Evolutionary conservation across 2,888 invertebrate genomes (phyloP), one percentile per base, ranked within the genome.

Genomic region (Chromoteleia sp.): DNA sequence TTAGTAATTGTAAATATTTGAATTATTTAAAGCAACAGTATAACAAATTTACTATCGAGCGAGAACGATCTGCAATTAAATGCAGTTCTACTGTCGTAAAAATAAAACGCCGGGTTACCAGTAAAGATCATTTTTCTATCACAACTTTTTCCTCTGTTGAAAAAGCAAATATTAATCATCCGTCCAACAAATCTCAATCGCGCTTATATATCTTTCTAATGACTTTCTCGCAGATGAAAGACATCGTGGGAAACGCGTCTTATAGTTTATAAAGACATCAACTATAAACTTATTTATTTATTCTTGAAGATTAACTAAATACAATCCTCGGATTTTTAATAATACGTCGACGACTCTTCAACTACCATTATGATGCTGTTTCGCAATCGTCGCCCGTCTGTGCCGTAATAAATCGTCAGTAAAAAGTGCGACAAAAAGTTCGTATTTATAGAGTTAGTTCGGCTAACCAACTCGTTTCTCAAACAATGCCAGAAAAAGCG

Each of bases 181-280:
- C 14, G 50, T 33, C 7, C 48, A 50, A 39, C 48, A 50, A 71
- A 59, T 71, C 48, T 30, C 56, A 36, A 25, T 58, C 48, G 14
- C 39, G 21, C 48, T 59, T 33, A 15, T 56, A 36, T 30, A 41
- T 50, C 41, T 52, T 30, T 33, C 30, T 73, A 73, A 73, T 61
- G 29, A 25, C 48, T 61, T 61, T 61, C 61, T 52, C 61, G 48
- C 43, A 15, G 33, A 61, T 19, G 12, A 52, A 17, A 43, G 41
- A 45, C 63, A 56, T 29, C 73, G 73, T 74, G 73, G 71, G 71
- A 73, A 73, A 73, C 29, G 8, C 5, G 43, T 73, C 54, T 12
- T 1, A 21, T 19, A 19, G 14, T 45, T 30, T 39, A 61, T 52
- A 61, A 21, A 73, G 71, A 73, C 71, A 19, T 61, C 71, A 73